Evolutionary conservation across 2,113 vertebrate genomes (phyloP), one percentile per base, ranked within the genome.

Genomic region (Tympanuchus pallidicinctus): DNA sequence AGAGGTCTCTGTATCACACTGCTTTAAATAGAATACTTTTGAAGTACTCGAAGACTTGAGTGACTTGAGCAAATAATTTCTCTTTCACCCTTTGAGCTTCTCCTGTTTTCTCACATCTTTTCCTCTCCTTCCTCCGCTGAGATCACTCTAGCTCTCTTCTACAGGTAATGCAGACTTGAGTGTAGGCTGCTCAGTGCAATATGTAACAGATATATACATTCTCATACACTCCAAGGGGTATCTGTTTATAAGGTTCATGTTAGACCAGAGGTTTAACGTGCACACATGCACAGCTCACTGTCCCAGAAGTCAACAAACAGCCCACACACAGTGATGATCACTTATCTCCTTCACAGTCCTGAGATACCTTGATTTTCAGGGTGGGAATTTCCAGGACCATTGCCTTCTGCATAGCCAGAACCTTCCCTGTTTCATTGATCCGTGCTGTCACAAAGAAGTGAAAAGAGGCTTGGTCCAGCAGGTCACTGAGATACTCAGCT

Each of bases 391-490:
- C 98, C 94, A 99, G 97, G 14, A 95, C 50, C 5, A 97, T 22
- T 0, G 98, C 96, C 90, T 98, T 99, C 98, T 99, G 98, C 65
- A 93, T 82, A 1, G 98, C 98, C 95, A 99, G 64, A 65, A 99
- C 97, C 82, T 98, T 98, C 8, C 94, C 96, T 0, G 98, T 98
- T 97, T 99, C 98, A 1, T 98, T 97, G 81, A 99, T 97, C 24
- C 98, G 98, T 0, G 98, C 99, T 0, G 99, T 99, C 70, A 98
- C 96, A 12, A 99, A 99, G 96, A 99, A 99, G 92, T 99, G 97
- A 47, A 99, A 98, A 92, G 98, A 98, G 11, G 98, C 98, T 96
- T 99, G 99, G 66, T 99, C 99, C 95, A 99, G 97, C 94, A 99
- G 97, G 18, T 98, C 94, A 45, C 71, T 96, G 97, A 99, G 97